phyloP scores from a whole-genome alignment of 2,797 vertebrate species.

The Chrysocyon brachyurus region DNA sequence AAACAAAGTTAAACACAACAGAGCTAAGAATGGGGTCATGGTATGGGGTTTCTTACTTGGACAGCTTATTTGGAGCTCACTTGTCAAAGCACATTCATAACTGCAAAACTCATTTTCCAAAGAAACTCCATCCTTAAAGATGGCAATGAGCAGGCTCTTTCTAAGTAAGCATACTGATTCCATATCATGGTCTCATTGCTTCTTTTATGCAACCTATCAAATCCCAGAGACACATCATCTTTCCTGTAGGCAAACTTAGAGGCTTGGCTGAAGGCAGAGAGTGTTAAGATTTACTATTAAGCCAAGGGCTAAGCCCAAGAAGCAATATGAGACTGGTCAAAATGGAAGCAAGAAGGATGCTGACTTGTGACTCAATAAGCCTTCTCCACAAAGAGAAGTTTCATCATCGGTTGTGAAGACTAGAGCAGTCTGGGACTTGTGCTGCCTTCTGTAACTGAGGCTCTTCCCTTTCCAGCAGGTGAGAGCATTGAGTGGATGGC shows the following conservation, averaged over 20 bases:
- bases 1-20: constrained; percentile 8
- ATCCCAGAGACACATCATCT: not conserved
- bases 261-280: not conserved
- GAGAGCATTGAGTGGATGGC: not conserved
- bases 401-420: not conserved
- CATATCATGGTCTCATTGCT: not conserved
- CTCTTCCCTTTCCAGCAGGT: not conserved
- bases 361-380: not conserved
- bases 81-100: constrained; percentile 53
- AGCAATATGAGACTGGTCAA: not conserved
- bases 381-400: not conserved
- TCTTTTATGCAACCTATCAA: not conserved
- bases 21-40: not conserved
- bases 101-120: not conserved
- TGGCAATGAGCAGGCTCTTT: not conserved
- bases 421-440: not conserved
- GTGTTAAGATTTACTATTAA: constrained; percentile 20
- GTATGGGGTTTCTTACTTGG: not conserved
- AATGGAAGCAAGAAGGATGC: not conserved
- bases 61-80: not conserved
- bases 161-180: constrained; percentile 31
- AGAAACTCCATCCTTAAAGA: constrained; percentile 19
- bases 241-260: not conserved
- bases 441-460: not conserved
- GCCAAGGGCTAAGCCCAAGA: not conserved